Conservation (phyloP, 2,888 invertebrate genomes). For the Incurvaria masculella region DNA sequence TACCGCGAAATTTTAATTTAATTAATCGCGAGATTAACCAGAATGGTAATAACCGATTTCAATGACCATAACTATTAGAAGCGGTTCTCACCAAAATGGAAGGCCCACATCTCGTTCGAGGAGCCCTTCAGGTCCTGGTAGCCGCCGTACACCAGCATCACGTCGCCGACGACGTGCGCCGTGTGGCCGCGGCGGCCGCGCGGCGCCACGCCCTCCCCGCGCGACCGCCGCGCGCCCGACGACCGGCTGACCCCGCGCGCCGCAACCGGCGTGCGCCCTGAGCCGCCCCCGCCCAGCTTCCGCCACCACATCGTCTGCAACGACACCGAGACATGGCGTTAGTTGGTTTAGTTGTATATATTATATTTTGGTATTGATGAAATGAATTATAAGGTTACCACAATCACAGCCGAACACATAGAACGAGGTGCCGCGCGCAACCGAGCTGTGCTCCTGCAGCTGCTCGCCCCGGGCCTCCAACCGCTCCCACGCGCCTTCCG, state of each 20-base stretch:
- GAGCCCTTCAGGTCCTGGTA: slow-evolving; percentile 84
- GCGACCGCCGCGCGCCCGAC: slow-evolving; percentile 71
- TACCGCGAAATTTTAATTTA: neutral
- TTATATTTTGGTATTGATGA: too few species aligned
- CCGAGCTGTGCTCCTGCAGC: neutral
- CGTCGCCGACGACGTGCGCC: slow-evolving; percentile 72
- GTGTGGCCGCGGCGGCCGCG: slow-evolving; percentile 80
- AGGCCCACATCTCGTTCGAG: slow-evolving; percentile 82
- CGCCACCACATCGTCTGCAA: slow-evolving; percentile 39
- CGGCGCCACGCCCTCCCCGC: slow-evolving; percentile 61
- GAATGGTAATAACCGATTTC: too few species aligned
- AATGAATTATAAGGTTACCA: too few species aligned
- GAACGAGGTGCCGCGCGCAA: too few species aligned
- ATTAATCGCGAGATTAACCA: neutral
- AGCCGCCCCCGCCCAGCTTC: too few species aligned
- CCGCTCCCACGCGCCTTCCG: slow-evolving; percentile 71
- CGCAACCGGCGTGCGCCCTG: slow-evolving; percentile 41
- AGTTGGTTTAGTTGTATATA: too few species aligned
- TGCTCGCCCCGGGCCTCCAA: slow-evolving; percentile 65
- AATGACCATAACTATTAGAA: neutral
- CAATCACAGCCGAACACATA: too few species aligned
- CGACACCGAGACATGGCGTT: too few species aligned
- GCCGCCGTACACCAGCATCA: slow-evolving; percentile 84
- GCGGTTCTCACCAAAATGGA: slow-evolving; percentile 67
- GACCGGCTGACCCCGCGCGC: slow-evolving; percentile 35